phyloP scores from a whole-genome alignment of 2,888 invertebrate genomes.

The Myathropa florea region DNA sequence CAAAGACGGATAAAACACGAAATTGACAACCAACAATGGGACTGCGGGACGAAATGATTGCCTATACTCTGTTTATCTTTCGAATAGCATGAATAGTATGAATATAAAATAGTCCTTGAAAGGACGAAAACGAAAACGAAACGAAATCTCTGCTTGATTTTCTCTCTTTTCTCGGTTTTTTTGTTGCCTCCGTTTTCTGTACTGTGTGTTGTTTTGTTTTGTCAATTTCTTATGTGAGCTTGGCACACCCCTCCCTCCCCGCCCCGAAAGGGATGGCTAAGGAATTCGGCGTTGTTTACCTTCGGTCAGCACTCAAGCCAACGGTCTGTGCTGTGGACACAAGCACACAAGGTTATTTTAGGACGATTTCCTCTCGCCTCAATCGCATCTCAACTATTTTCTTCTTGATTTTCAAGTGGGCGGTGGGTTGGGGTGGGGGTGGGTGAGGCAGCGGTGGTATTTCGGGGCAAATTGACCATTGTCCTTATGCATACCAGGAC shows the following conservation, averaged over 20 bases:
- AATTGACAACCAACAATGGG: constrained; percentile 71
- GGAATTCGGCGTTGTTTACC: constrained; percentile 63
- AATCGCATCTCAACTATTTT: constrained; percentile 57
- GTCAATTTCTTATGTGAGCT: neutral
- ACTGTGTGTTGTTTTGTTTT: constrained; percentile 72
- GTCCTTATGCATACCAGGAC: constrained; percentile 41
- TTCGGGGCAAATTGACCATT: constrained; percentile 51
- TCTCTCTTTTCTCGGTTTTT: constrained; percentile 10
- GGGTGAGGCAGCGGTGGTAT: neutral
- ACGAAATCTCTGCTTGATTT: constrained; percentile 55
- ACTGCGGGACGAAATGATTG: constrained; percentile 69
- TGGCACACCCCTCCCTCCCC: neutral
- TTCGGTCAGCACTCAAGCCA: constrained; percentile 25
- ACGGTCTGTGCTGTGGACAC: constrained; percentile 18
- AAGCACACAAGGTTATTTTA: constrained; percentile 61
- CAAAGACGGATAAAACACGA: constrained; percentile 70
- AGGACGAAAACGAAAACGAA: constrained; percentile 38
- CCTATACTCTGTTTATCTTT: constrained; percentile 71
- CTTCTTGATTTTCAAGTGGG: constrained; percentile 31
- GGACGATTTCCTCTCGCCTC: constrained; percentile 41
- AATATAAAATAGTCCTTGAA: constrained; percentile 71
- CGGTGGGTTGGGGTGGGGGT: neutral
- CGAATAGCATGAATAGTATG: constrained; percentile 70
- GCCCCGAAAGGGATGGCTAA: neutral
- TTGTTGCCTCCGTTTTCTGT: constrained; percentile 33